Evolutionary conservation across 2,888 invertebrate species (phyloP).

Genomic region (Dastarcus helophoroides): DNA sequence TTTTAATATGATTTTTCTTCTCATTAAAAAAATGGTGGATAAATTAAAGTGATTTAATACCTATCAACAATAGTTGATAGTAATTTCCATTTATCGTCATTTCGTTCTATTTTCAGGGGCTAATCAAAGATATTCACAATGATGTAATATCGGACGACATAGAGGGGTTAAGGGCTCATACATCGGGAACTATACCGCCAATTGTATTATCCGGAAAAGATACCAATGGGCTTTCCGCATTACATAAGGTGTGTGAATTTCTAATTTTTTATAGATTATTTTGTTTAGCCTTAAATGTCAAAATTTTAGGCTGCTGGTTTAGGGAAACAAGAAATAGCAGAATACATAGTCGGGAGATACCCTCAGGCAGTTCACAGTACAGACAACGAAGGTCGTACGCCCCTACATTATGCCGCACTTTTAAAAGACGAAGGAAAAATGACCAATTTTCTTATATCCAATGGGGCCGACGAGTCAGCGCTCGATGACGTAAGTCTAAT

Average conservation of each 20-base stretch:
- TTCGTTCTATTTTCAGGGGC: too few relatives aligned
- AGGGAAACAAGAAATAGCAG: slow-evolving; percentile 62
- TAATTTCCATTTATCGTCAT: too few relatives aligned
- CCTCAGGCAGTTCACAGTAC: slow-evolving; percentile 56
- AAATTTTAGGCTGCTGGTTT: slow-evolving; percentile 63
- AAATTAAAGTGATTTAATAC: too few relatives aligned
- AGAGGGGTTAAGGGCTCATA: slow-evolving; percentile 53
- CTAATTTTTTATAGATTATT: slow-evolving; percentile 2
- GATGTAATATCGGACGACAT: slow-evolving; percentile 68
- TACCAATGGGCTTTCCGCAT: slow-evolving; percentile 48
- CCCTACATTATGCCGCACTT: slow-evolving; percentile 79
- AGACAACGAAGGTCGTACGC: slow-evolving; percentile 77
- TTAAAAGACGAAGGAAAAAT: slow-evolving; percentile 66
- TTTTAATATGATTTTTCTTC: too few relatives aligned
- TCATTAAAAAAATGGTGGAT: too few relatives aligned
- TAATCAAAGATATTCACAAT: slow-evolving; percentile 69
- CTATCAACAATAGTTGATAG: too few relatives aligned
- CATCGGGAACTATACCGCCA: slow-evolving; percentile 52
- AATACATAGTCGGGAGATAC: slow-evolving; percentile 58
- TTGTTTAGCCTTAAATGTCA: slow-evolving; percentile 3
- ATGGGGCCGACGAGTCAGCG: slow-evolving; percentile 75
- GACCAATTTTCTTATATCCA: slow-evolving; percentile 64
- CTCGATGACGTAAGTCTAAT: slow-evolving; percentile 63
- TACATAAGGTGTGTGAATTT: slow-evolving; percentile 59
- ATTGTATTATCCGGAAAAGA: slow-evolving; percentile 55